A percentile compares a stretch with the other conserved stretches of the same genome.
phyloP scores from a whole-genome alignment of 2,797 vertebrate genomes.

The Emys orbicularis region DNA sequence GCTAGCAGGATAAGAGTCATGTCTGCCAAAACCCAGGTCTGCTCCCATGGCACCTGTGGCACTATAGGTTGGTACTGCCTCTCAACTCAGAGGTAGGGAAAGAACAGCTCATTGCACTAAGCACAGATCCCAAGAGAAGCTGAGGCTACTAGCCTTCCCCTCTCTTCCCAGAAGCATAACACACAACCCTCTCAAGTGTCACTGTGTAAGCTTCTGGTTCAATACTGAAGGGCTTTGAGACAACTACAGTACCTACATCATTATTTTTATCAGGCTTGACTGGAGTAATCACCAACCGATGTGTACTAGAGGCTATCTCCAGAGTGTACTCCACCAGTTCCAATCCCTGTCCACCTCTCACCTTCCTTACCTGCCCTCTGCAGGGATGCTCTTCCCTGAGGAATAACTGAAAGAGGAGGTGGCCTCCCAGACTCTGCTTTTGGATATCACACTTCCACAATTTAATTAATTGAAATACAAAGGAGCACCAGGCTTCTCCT shows the following conservation, averaged over 20 bases:
- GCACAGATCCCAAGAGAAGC: background rate
- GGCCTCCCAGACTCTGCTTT: background rate
- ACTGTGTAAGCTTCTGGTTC: background rate
- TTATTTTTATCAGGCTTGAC: background rate
- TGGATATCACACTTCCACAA: background rate
- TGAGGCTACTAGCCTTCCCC: background rate
- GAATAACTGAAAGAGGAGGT: background rate
- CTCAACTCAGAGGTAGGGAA: background rate
- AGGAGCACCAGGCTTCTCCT: background rate
- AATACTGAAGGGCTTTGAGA: background rate
- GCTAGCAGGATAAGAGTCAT: background rate
- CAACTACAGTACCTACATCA: background rate
- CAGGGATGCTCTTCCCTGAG: background rate
- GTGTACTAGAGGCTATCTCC: background rate
- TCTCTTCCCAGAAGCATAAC: background rate
- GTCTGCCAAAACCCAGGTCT: background rate
- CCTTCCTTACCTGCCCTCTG: background rate
- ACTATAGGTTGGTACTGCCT: background rate
- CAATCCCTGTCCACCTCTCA: background rate
- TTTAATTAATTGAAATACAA: background rate
- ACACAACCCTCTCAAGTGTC: background rate
- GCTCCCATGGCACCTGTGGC: background rate
- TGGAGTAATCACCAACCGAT: background rate
- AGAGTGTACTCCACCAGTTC: background rate
- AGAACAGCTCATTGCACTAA: background rate